phyloP scores from a whole-genome alignment of 1,140 invertebrate species.

The Tachypleus tridentatus region DNA sequence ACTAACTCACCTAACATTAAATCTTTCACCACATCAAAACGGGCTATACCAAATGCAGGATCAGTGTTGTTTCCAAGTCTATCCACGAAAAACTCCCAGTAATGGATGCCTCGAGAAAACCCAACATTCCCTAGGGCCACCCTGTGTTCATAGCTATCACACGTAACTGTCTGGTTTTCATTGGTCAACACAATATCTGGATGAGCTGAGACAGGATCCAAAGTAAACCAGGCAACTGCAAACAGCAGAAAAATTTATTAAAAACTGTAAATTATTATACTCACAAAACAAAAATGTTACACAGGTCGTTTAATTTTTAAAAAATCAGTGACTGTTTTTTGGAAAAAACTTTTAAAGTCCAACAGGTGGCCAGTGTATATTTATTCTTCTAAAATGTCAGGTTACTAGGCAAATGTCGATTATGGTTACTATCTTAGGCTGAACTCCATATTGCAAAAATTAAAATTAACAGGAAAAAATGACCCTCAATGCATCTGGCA shows the following conservation, averaged over 20 bases:
- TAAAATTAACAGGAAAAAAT: too few relatives aligned
- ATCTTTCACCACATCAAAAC: conserved; percentile 76
- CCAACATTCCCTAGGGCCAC: conserved; percentile 81
- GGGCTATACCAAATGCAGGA: conserved; percentile 86
- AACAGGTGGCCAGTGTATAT: too few relatives aligned
- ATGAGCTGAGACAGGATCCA: conserved; percentile 56
- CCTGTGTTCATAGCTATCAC: conserved; percentile 83
- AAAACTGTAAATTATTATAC: too few relatives aligned
- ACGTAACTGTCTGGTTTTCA: conserved; percentile 73
- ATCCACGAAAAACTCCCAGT: conserved; percentile 89
- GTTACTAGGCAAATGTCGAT: too few relatives aligned
- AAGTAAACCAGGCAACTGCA: conserved; percentile 92
- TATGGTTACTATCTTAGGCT: too few relatives aligned
- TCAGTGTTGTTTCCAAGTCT: conserved; percentile 85
- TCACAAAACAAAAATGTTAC: too few relatives aligned
- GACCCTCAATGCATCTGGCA: too few relatives aligned
- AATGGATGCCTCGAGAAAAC: conserved; percentile 87
- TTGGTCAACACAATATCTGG: conserved; percentile 70
- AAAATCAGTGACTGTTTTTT: too few relatives aligned
- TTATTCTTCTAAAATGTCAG: too few relatives aligned
- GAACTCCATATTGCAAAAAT: too few relatives aligned
- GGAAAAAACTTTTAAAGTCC: too few relatives aligned
- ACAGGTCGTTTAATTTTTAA: too few relatives aligned
- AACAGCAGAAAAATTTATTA: not conserved
- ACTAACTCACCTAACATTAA: conserved; percentile 71